Conservation (phyloP, 2,797 vertebrate species). For the Peromyscus melanophrys region DNA sequence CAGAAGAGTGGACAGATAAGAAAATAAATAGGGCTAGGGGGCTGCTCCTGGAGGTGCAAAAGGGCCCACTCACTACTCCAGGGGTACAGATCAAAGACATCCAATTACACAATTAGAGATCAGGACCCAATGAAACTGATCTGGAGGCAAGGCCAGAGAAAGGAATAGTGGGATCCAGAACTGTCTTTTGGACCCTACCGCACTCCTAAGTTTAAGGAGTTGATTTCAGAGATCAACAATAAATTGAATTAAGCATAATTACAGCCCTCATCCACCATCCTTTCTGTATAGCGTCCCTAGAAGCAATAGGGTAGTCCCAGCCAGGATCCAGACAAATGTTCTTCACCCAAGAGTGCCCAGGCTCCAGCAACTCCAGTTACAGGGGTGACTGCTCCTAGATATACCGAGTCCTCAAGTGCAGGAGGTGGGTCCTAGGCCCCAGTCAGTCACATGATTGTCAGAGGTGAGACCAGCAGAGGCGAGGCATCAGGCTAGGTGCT, state of each 20-base stretch:
- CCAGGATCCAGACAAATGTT: not conserved
- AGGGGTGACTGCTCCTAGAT: not conserved
- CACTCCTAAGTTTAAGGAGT: not conserved
- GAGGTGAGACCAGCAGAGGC: not conserved
- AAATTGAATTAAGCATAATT: slow-evolving; percentile 72
- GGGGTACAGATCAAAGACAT: not conserved
- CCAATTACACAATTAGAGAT: not conserved
- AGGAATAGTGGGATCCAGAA: not conserved
- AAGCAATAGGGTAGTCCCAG: not conserved
- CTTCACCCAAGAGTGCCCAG: not conserved
- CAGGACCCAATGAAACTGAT: not conserved
- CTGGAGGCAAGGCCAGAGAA: not conserved
- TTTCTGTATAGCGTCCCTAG: not conserved
- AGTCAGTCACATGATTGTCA: not conserved
- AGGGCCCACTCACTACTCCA: not conserved
- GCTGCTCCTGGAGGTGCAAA: not conserved
- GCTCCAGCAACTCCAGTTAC: not conserved
- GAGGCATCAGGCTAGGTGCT: not conserved
- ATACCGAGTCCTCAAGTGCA: not conserved
- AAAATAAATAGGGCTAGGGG: not conserved
- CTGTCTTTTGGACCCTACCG: not conserved
- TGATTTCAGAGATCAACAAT: slow-evolving; percentile 57
- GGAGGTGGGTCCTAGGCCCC: not conserved
- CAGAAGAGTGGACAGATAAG: not conserved
- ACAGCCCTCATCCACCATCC: slow-evolving; percentile 38